Evolutionary conservation across 2,113 vertebrate genomes (phyloP).

Genomic region (Macquaria australasica): DNA sequence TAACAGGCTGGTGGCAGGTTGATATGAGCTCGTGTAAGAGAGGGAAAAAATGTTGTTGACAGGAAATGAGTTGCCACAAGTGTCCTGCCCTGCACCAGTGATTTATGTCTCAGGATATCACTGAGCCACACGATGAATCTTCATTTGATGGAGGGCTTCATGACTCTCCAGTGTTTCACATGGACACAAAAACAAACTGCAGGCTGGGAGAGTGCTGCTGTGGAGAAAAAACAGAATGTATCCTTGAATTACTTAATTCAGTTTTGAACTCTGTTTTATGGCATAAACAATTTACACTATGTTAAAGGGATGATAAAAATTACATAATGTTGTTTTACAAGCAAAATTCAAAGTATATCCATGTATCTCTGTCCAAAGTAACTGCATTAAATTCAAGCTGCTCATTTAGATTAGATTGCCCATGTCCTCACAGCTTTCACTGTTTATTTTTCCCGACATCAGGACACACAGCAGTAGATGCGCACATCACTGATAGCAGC

Average conservation of each 20-base stretch:
- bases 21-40: constrained; percentile 35
- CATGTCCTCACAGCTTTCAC: neutral
- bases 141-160: constrained; percentile 57
- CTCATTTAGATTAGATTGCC: constrained; percentile 16
- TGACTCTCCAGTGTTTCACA: constrained; percentile 40
- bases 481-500: constrained; percentile 13
- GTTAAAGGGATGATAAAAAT: neutral
- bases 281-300: neutral
- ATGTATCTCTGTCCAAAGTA: neutral
- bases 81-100: constrained; percentile 55
- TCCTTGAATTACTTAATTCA: neutral
- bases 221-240: neutral
- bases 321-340: neutral
- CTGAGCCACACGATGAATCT: constrained; percentile 49
- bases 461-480: constrained; percentile 7
- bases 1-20: constrained; percentile 28
- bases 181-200: neutral
- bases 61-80: constrained; percentile 70
- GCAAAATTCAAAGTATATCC: neutral
- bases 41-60: constrained; percentile 43
- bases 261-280: neutral
- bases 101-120: constrained; percentile 67
- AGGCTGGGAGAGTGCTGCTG: neutral
- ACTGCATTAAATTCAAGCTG: constrained; percentile 16
- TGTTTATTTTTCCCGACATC: constrained; percentile 22